phyloP scores from a whole-genome alignment of 1,140 invertebrate species.

The Ips typographus region DNA sequence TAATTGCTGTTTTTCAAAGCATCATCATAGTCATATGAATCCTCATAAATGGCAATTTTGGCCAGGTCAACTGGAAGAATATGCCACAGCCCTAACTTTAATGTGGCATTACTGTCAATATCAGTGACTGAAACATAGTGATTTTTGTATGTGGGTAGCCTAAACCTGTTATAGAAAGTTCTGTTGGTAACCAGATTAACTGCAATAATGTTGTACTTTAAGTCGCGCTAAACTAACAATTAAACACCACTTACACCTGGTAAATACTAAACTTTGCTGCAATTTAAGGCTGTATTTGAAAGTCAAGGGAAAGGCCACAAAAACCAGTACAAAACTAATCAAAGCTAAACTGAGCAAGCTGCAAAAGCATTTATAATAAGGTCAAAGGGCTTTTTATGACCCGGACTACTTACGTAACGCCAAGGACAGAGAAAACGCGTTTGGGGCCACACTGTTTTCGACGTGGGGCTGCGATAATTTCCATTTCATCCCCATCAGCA shows the following conservation, averaged over 20 bases:
- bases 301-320: slow-evolving; percentile 41
- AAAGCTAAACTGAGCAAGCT: slow-evolving; percentile 31
- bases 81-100: slow-evolving; percentile 45
- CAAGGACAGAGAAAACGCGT: neutral
- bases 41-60: slow-evolving; percentile 29
- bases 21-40: slow-evolving; percentile 38
- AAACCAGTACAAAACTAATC: slow-evolving; percentile 34
- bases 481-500: slow-evolving; percentile 5
- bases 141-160: slow-evolving; percentile 38
- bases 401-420: slow-evolving; percentile 5
- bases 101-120: slow-evolving; percentile 20
- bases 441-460: slow-evolving; percentile 5
- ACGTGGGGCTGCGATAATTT: slow-evolving; percentile 1
- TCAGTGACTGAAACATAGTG: slow-evolving; percentile 42
- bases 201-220: slow-evolving; percentile 23
- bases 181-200: slow-evolving; percentile 38
- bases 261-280: slow-evolving; percentile 42
- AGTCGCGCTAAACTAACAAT: neutral
- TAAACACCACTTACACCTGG: slow-evolving; percentile 41
- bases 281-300: slow-evolving; percentile 41
- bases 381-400: neutral
- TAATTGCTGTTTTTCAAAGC: slow-evolving; percentile 38
- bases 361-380: slow-evolving; percentile 22
- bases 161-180: slow-evolving; percentile 39
- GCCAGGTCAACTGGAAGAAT: slow-evolving; percentile 41